These are phyloP conservation scores for Octopus sinensis DNA, from an alignment of 1,140 invertebrate genomes.

Conservation along the genomic window DNA sequence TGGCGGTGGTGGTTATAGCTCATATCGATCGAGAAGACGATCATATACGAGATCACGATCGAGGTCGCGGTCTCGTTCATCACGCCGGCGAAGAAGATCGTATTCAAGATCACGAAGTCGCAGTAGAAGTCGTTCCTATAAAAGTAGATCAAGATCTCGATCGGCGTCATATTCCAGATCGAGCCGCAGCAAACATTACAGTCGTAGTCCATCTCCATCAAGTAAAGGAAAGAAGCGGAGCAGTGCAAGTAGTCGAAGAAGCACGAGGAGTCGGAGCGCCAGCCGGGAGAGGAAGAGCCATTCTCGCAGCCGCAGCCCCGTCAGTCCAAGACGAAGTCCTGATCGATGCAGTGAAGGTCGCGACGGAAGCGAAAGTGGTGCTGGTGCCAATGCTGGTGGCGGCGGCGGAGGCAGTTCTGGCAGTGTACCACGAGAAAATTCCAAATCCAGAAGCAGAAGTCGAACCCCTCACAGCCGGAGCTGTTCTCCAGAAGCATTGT, in stretches of 20 bases:
- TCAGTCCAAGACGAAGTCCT: background rate
- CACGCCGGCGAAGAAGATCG: constrained; percentile 39
- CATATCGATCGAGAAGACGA: constrained; percentile 23
- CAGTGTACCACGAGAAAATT: constrained; percentile 34
- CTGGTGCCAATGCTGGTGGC: background rate
- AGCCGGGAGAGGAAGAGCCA: background rate
- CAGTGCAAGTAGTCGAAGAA: background rate
- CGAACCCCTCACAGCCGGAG: constrained; percentile 12
- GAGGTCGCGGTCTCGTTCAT: constrained; percentile 51
- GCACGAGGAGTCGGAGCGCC: background rate
- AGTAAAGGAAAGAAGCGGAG: constrained; percentile 2
- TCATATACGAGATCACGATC: constrained; percentile 42
- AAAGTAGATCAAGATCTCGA: constrained; percentile 28
- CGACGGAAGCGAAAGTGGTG: background rate
- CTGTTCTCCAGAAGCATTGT: background rate
- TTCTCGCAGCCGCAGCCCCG: background rate
- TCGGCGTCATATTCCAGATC: constrained; percentile 1
- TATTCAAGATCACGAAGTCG: constrained; percentile 37
- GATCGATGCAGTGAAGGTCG: background rate
- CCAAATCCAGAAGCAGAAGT: constrained; percentile 50
- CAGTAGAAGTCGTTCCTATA: constrained; percentile 48
- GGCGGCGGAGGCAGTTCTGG: background rate
- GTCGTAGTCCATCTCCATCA: background rate
- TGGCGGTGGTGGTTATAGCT: constrained; percentile 29
- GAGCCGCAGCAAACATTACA: background rate